Percentiles rank a stretch among this genome's conserved stretches.
These are phyloP conservation scores for Actinostola sp. DNA, from an alignment of 92 coral and sea anemone species.

Conservation along the genomic window DNA sequence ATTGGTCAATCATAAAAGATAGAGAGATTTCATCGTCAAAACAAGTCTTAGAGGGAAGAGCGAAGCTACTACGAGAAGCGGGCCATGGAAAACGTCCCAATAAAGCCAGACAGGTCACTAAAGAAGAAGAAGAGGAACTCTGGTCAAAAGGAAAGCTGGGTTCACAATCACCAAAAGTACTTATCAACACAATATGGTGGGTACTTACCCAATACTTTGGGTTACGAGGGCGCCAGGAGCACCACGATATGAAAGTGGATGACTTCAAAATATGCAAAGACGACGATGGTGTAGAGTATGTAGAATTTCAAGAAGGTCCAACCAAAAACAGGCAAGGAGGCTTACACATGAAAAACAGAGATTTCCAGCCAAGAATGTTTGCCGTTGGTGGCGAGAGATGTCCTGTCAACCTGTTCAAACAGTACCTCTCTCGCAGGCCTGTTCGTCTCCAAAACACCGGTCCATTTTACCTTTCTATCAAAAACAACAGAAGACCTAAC, in stretches of 20 bases:
- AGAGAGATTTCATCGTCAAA: constrained; percentile 47
- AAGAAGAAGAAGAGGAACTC: constrained; percentile 53
- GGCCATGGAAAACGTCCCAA: constrained; percentile 41
- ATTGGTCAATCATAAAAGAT: constrained; percentile 42
- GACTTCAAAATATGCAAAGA: constrained; percentile 35
- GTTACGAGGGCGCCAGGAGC: constrained; percentile 61
- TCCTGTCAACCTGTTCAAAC: constrained; percentile 37
- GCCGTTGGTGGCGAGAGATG: constrained; percentile 45
- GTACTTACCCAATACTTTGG: constrained; percentile 52
- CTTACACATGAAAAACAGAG: constrained; percentile 21
- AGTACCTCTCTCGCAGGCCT: constrained; percentile 34
- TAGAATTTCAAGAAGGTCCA: constrained; percentile 47
- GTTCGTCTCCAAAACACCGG: constrained; percentile 11
- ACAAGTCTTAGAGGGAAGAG: constrained; percentile 55
- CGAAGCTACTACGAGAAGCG: constrained; percentile 15
- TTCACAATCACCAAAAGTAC: constrained; percentile 27
- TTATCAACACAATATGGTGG: constrained; percentile 48
- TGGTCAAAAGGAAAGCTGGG: constrained; percentile 49
- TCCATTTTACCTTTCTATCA: constrained; percentile 44
- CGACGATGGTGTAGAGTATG: constrained; percentile 51
- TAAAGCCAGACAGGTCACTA: constrained; percentile 23
- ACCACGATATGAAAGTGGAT: constrained; percentile 40
- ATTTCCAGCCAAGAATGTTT: constrained; percentile 57
- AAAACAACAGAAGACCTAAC: constrained; percentile 25
- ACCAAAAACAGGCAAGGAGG: constrained; percentile 47